Percentiles rank a stretch among this genome's conserved stretches.
These are phyloP conservation scores for Monodelphis domestica DNA, from an alignment of 2,797 vertebrate genomes.

Conservation along the genomic window DNA sequence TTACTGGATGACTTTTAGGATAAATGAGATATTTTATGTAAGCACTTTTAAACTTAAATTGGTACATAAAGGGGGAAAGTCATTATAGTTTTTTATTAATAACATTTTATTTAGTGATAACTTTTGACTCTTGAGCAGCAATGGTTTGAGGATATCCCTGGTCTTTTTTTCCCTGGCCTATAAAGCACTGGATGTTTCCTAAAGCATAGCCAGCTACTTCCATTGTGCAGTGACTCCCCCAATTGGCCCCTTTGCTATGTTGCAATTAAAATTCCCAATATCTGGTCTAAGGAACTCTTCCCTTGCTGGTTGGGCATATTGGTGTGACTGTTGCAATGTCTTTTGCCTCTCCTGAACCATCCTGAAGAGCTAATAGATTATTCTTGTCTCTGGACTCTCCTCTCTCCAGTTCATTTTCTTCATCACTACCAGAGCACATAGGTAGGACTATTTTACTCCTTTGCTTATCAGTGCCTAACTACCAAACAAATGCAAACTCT, in stretches of 20 bases:
- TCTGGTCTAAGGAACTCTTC: neutral
- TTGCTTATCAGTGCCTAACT: neutral
- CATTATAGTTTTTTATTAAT: neutral
- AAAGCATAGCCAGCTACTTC: neutral
- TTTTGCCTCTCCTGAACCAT: neutral
- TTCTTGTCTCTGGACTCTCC: neutral
- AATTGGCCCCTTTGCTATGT: neutral
- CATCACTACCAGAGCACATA: neutral
- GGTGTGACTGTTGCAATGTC: neutral
- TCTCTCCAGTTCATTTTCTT: neutral
- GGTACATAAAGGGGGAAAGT: neutral
- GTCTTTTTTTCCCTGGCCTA: neutral
- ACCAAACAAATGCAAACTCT: constrained; percentile 20
- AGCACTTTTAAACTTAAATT: neutral
- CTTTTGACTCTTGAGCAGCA: neutral
- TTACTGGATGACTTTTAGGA: neutral
- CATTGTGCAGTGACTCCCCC: neutral
- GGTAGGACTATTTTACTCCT: neutral
- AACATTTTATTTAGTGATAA: neutral
- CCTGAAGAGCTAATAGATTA: neutral
- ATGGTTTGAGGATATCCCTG: neutral
- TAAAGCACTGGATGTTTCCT: neutral
- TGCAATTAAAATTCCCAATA: neutral
- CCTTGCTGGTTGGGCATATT: neutral
- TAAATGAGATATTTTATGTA: neutral